Evolutionary conservation across 2,797 vertebrate species (phyloP).

Genomic region (Propithecus deckenii): DNA sequence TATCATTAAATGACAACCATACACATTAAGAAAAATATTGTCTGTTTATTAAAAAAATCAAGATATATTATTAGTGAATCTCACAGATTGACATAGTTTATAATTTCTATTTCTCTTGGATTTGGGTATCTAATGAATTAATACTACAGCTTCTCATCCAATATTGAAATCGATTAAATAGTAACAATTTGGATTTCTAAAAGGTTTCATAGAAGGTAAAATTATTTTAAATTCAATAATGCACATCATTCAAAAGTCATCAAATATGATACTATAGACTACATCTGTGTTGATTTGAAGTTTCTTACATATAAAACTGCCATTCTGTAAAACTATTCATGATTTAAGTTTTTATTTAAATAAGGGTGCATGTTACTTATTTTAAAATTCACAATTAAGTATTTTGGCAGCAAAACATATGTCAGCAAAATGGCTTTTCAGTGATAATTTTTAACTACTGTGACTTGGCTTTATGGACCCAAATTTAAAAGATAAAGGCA

Average conservation of each 20-base stretch:
- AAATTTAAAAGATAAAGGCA: slow-evolving; percentile 43
- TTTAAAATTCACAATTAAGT: not conserved
- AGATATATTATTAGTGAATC: not conserved
- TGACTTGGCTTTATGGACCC: not conserved
- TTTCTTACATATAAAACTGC: not conserved
- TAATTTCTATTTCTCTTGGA: not conserved
- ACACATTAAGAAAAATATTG: not conserved
- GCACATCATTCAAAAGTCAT: not conserved
- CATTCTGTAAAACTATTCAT: not conserved
- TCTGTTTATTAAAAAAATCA: not conserved
- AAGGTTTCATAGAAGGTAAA: not conserved
- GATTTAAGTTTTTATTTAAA: slow-evolving; percentile 9
- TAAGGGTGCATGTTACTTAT: not conserved
- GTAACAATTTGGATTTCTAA: not conserved
- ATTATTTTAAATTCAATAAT: not conserved
- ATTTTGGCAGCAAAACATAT: not conserved
- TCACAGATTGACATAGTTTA: not conserved
- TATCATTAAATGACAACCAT: not conserved
- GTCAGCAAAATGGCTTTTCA: not conserved
- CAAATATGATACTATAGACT: not conserved
- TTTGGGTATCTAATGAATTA: not conserved
- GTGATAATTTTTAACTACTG: slow-evolving; percentile 13
- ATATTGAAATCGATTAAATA: not conserved
- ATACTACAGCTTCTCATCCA: not conserved
- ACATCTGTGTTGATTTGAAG: not conserved